A percentile compares a stretch with the other conserved stretches of the same genome.
phyloP scores from a whole-genome alignment of 1,140 invertebrate genomes.

The Drosophila fuyamai region DNA sequence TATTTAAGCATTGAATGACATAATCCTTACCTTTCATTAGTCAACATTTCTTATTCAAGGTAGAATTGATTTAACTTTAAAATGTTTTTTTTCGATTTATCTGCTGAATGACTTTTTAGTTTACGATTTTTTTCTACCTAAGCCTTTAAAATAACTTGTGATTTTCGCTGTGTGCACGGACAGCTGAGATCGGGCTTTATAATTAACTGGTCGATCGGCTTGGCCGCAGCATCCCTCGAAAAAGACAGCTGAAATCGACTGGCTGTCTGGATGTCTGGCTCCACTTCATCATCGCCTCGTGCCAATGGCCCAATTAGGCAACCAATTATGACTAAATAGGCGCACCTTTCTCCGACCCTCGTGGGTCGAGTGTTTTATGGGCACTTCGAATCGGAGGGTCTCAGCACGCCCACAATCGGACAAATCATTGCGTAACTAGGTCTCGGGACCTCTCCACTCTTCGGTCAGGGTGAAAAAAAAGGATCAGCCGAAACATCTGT shows the following conservation, averaged over 20 bases:
- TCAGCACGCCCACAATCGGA: constrained; percentile 43
- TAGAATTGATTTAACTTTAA: no score
- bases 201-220: constrained; percentile 36
- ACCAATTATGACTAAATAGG: constrained; percentile 46
- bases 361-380: constrained; percentile 29
- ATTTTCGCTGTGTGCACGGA: neutral
- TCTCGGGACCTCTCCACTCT: constrained; percentile 2
- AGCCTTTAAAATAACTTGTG: no score
- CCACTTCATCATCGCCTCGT: constrained; percentile 35
- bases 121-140: no score
- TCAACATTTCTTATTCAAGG: no score
- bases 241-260: constrained; percentile 23
- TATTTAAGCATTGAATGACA: no score
- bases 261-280: constrained; percentile 4
- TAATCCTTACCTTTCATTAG: no score
- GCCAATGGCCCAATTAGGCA: constrained; percentile 46
- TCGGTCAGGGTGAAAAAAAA: constrained; percentile 4
- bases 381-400: constrained; percentile 2
- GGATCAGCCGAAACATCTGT: constrained; percentile 42
- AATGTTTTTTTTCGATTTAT: no score
- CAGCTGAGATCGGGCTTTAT: constrained; percentile 35
- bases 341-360: constrained; percentile 37
- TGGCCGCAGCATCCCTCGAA: constrained; percentile 18
- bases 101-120: no score
- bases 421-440: constrained; percentile 56